These are phyloP conservation scores for Pheosia gnoma DNA, from an alignment of 2,888 invertebrate species.

Conservation along the genomic window DNA sequence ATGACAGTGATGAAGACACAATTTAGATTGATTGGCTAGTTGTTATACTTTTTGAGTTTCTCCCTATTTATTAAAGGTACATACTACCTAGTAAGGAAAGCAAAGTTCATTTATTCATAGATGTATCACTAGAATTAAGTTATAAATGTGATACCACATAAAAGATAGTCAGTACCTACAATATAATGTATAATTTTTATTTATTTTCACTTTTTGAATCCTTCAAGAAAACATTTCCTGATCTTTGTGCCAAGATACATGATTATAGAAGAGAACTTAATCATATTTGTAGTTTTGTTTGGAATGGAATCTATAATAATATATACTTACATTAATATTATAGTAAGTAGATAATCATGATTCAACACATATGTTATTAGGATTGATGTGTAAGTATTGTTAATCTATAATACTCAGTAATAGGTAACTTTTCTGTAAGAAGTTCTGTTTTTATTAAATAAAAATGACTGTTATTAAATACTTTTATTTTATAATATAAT, in stretches of 20 bases:
- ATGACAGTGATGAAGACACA: too few relatives aligned
- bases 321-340: conserved; percentile 30
- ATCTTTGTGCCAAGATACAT: conserved; percentile 63
- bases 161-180: conserved; percentile 29
- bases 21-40: neutral
- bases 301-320: conserved; percentile 36
- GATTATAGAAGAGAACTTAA: conserved; percentile 41
- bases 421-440: conserved; percentile 66
- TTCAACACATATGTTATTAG: conserved; percentile 55
- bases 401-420: conserved; percentile 64
- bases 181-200: conserved; percentile 17
- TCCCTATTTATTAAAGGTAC: neutral
- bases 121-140: conserved; percentile 51
- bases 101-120: conserved; percentile 32
- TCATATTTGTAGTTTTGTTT: conserved; percentile 33
- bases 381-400: conserved; percentile 70
- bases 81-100: conserved; percentile 5
- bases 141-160: conserved; percentile 67
- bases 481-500: conserved; percentile 41
- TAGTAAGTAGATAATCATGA: conserved; percentile 23
- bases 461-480: conserved; percentile 67
- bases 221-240: conserved; percentile 35
- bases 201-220: conserved; percentile 39
- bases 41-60: neutral
- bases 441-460: conserved; percentile 78